A percentile compares a stretch with the other conserved stretches of the same genome.
phyloP scores from a whole-genome alignment of 2,888 invertebrate genomes.

The Macropis europaea region DNA sequence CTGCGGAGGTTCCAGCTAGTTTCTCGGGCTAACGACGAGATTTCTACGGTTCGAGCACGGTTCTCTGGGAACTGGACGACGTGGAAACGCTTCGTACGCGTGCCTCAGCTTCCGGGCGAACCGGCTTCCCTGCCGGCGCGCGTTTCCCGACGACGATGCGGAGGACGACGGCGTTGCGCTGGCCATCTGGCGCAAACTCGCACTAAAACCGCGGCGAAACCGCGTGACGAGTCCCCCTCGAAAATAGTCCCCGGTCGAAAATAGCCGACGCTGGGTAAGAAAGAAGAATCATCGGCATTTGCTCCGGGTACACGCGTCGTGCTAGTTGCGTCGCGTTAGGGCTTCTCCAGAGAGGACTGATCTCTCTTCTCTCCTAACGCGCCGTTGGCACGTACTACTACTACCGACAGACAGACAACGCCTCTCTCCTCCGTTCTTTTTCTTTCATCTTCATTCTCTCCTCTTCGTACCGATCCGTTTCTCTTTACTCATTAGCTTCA shows the following conservation, averaged over 20 bases:
- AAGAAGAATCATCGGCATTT: slow-evolving; percentile 69
- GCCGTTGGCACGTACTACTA: slow-evolving; percentile 5
- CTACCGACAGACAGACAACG: too few relatives aligned
- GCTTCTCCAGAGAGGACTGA: slow-evolving; percentile 66
- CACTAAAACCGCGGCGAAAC: slow-evolving; percentile 75
- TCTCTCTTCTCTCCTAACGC: slow-evolving; percentile 10
- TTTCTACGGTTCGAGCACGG: neutral
- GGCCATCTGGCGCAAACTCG: slow-evolving; percentile 74
- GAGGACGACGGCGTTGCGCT: slow-evolving; percentile 66
- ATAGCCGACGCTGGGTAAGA: slow-evolving; percentile 74
- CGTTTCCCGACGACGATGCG: slow-evolving; percentile 48
- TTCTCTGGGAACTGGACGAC: neutral
- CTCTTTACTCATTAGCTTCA: neutral
- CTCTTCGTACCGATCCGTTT: slow-evolving; percentile 3
- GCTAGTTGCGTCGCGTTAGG: slow-evolving; percentile 38
- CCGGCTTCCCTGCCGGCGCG: slow-evolving; percentile 47
- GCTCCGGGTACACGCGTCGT: slow-evolving; percentile 47
- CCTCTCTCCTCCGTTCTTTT: neutral
- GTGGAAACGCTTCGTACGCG: slow-evolving; percentile 20
- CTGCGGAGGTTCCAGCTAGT: neutral
- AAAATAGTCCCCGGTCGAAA: slow-evolving; percentile 76
- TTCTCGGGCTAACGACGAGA: neutral
- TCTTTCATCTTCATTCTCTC: neutral
- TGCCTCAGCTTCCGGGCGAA: slow-evolving; percentile 37
- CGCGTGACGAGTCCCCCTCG: slow-evolving; percentile 74